These are phyloP conservation scores for Cecropterus lyciades DNA, from an alignment of 1,140 invertebrate genomes.

Conservation along the genomic window DNA sequence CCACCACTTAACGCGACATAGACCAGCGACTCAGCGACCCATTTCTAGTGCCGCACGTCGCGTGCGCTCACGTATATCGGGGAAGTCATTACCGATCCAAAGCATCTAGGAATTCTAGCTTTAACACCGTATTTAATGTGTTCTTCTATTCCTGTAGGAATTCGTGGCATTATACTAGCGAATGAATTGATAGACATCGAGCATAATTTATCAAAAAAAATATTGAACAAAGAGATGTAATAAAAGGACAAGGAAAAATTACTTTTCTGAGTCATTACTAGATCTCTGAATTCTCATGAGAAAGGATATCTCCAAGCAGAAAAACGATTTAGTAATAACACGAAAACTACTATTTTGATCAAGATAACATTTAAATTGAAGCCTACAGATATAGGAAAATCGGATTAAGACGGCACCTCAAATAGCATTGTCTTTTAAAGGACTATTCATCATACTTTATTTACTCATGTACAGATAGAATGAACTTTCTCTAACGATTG, in stretches of 20 bases:
- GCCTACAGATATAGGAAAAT: neutral
- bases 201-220: too few species aligned
- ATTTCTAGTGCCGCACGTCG: neutral
- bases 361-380: neutral
- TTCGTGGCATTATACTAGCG: too few species aligned
- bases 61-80: constrained; percentile 9
- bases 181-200: too few species aligned
- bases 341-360: neutral
- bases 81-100: constrained; percentile 8
- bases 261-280: too few species aligned
- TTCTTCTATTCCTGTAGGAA: constrained; percentile 1
- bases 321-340: neutral
- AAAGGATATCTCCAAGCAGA: neutral
- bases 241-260: too few species aligned
- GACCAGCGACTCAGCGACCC: constrained; percentile 6
- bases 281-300: too few species aligned
- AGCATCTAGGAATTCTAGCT: constrained; percentile 15
- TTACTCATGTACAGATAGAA: neutral
- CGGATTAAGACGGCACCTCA: neutral
- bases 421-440: neutral
- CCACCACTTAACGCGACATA: constrained; percentile 11
- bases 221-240: too few species aligned
- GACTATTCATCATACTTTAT: neutral
- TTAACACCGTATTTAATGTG: constrained; percentile 2
- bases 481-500: constrained; percentile 14